Conservation (phyloP, 2,113 vertebrate species). For the Syngnathus scovelli region DNA sequence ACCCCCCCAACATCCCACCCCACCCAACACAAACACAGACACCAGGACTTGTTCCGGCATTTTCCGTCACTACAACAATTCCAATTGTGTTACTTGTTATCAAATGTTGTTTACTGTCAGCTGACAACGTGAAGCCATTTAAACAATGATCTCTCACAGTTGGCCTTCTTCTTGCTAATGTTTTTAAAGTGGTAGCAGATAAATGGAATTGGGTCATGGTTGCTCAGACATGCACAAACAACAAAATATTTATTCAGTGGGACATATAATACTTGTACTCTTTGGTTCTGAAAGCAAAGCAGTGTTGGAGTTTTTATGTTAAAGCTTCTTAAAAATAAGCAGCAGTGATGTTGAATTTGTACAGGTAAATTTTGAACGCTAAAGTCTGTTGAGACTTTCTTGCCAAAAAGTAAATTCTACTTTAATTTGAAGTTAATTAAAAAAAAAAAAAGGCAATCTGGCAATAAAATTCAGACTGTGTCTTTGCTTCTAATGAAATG, state of each 20-base stretch:
- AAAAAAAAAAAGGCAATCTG: neutral
- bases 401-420: neutral
- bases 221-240: neutral
- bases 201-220: neutral
- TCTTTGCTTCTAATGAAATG: neutral
- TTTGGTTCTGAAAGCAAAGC: neutral
- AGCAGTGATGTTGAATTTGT: conserved; percentile 15
- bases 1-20: conserved; percentile 10
- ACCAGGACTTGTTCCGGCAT: neutral
- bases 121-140: neutral
- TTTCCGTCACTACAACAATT: neutral
- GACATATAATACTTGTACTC: neutral
- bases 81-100: neutral
- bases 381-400: conserved; percentile 12
- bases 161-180: neutral
- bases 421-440: neutral
- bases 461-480: neutral
- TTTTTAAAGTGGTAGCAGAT: neutral
- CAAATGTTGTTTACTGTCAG: neutral
- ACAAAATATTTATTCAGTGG: neutral
- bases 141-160: neutral
- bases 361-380: conserved; percentile 3
- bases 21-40: conserved; percentile 7
- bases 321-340: neutral
- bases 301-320: neutral